phyloP scores from a whole-genome alignment of 2,888 invertebrate species.

The Amiota minor region DNA sequence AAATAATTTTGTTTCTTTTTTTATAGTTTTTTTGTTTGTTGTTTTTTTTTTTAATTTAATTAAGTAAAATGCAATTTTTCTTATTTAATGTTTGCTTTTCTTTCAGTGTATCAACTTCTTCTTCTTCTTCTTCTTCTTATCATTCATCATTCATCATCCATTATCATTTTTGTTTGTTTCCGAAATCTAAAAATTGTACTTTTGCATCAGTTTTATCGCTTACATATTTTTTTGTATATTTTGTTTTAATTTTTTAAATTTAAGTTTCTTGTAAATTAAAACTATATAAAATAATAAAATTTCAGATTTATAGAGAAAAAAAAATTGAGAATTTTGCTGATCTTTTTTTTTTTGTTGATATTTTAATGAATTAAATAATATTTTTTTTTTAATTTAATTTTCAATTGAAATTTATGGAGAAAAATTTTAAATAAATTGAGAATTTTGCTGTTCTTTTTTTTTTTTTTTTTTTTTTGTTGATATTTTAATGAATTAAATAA shows the following conservation, averaged over 20 bases:
- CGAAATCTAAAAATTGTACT: constrained; percentile 63
- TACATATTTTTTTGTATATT: constrained; percentile 34
- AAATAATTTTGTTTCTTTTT: constrained; percentile 28
- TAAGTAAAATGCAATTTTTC: constrained; percentile 49
- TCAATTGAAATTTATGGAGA: constrained; percentile 45
- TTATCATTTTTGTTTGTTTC: constrained; percentile 35
- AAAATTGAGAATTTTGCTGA: constrained; percentile 58
- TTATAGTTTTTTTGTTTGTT: no score
- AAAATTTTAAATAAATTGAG: constrained; percentile 55
- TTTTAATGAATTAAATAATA: constrained; percentile 32
- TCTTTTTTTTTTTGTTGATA: constrained; percentile 2
- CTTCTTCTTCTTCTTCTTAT: constrained; percentile 36
- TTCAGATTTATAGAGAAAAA: constrained; percentile 47
- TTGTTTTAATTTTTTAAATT: constrained; percentile 5
- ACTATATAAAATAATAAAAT: constrained; percentile 26
- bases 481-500: constrained; percentile 30
- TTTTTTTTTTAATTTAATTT: constrained; percentile 25
- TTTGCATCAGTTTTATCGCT: constrained; percentile 60
- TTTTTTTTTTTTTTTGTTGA: neutral
- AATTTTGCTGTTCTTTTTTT: constrained; percentile 47
- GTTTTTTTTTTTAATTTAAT: constrained; percentile 39
- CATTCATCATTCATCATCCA: constrained; percentile 9
- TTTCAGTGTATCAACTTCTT: constrained; percentile 37
- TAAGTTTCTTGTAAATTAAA: constrained; percentile 16
- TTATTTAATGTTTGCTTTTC: constrained; percentile 40